Evolutionary conservation across 1,140 invertebrate genomes (phyloP), one percentile per base, ranked within the genome.

Genomic region (Callitettix versicolor): DNA sequence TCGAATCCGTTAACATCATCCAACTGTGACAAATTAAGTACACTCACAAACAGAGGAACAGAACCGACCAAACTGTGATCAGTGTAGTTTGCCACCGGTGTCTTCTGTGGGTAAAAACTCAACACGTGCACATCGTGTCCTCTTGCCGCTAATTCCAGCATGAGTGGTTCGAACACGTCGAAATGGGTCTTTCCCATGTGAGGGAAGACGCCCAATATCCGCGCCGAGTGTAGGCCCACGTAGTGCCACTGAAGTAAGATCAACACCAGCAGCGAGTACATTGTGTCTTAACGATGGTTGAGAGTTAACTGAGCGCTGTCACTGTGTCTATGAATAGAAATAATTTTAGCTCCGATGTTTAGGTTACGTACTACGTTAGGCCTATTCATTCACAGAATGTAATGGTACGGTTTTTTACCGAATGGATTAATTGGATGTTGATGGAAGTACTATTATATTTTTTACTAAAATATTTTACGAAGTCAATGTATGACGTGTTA

Each of bases 21-120:
- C 7, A 44, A 4, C 7, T 46, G 9, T 30, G 30, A 1, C 7
- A 55, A 17, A 2, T 14, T 21, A 2, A 49, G 18, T 7, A 18
- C 14, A 26, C 59, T 58, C 17, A 30, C n/a, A 20, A 42, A 14
- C 17, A 58, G 22, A 1, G 49, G 43, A 14, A 17, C n/a, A 0
- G 38, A 30, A 4, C 51, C 54, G 3, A 53, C 44, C 9, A 66
- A 40, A 20, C 49, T 59, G 14, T 78, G 60, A 58, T 81, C 76
- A 3, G 62, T 68, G 38, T 77, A 78, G 59, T 79, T 79, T 2
- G 68, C 61, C 2, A 71, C 56, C 0, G 69, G 67, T 34, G 65
- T 66, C 47, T 73, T 73, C 3, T 71, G 63, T 0, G 73, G 67
- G 58, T 74, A 78, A 2, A 72, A 61, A 48, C 63, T 67, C 9